Evolutionary conservation across 2,888 invertebrate genomes (phyloP), one percentile per base, ranked within the genome.

Genomic region (Branchellion lobata): DNA sequence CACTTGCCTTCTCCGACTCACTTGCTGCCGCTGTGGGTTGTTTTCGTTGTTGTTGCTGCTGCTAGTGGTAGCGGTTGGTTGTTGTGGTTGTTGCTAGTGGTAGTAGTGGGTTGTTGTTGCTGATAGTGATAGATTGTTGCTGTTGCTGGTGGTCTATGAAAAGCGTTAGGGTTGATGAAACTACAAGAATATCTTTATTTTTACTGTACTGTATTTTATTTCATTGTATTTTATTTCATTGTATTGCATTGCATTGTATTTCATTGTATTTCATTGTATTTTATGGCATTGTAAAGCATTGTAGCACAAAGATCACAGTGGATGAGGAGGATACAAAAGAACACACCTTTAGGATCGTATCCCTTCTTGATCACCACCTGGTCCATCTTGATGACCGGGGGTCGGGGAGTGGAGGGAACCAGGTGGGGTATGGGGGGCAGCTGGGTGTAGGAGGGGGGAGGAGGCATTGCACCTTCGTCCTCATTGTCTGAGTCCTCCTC

Each of bases 311-410:
- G n/a, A n/a, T n/a, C n/a, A n/a, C n/a, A n/a, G n/a, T n/a, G n/a
- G n/a, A n/a, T n/a, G n/a, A n/a, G n/a, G n/a, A n/a, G n/a, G n/a
- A n/a, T n/a, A n/a, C n/a, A n/a, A n/a, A n/a, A n/a, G n/a, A n/a
- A 80, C 80, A 76, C 82, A 87, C 88, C 92, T 88, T 94, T 98
- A 0, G 98, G 98, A 90, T 99, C 95, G 87, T 99, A 99, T 87
- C 95, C 95, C 84, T 92, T 92, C 87, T 95, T 95, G 81, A 99
- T 95, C 65, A 98, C 91, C 34, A 97, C 96, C 86, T 95, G 94
- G 86, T 96, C 96, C 71, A 53, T 74, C 47, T 74, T 80, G 31
- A 53, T 31, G 11, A 29, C 27, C 11, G 77, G 34, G 24, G 84
- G 84, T 11, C 82, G 82, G 1, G 84, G 83, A 33, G 83, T 83